Evolutionary conservation across 2,113 vertebrate genomes (phyloP), one percentile per base, ranked within the genome.

Genomic region (Petroica traversi): DNA sequence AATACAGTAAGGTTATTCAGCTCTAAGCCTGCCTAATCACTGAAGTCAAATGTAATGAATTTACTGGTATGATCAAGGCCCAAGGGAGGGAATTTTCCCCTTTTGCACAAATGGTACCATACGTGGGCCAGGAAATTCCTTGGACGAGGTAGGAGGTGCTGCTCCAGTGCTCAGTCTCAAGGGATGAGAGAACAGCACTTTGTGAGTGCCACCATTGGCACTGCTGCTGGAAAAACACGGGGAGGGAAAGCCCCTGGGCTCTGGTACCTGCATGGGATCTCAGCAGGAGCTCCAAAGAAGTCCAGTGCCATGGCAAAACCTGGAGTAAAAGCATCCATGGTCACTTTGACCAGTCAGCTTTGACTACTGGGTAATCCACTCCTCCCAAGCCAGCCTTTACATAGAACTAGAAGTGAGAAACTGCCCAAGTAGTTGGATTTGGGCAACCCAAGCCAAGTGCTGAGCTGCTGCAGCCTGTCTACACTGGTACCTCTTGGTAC

Each of bases 1-100:
- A 92, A 86, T 54, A 95, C 90, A 96, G 92, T 96, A 80, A 93
- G 61, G 93, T 92, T 93, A 96, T 96, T 96, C 95, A 96, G 57
- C 85, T 88, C 79, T 64, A 48, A 92, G 82, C 82, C 92, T 94
- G 55, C 61, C 85, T 96, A 90, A 95, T 93, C 85, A 86, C 45
- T 57, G 59, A 86, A 94, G 94, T 95, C 88, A 95, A 92, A 86
- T 63, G 49, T 51, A 95, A 85, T 92, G 71, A 80, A 95, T 88
- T 94, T 97, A 92, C 89, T 90, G 79, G 75, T 61, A 69, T 51
- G 85, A 95, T 86, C 85, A 94, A 77, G 85, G 72, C 90, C 63
- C 9, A 3, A 68, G 36, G 79, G 88, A 93, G 68, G 22, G 59
- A 91, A 86, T 92, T 92, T 90, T 88, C 76, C 55, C 64, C 43